Conservation (phyloP, 2,888 invertebrate species). For the Troides aeacus region DNA sequence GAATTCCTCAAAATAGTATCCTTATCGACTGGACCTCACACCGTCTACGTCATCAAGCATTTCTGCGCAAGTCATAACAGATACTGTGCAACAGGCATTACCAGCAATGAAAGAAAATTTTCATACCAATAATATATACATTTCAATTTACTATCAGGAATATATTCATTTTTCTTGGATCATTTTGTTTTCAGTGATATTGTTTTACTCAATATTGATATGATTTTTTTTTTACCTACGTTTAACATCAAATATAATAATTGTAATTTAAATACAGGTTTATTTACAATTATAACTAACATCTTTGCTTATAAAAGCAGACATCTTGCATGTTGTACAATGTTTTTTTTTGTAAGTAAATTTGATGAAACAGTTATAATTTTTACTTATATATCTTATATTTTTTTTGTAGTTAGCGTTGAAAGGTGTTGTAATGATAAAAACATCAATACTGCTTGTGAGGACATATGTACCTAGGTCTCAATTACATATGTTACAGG, state of each 20-base stretch:
- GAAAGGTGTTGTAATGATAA: background rate
- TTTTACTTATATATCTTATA: background rate
- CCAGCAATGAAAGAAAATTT: background rate
- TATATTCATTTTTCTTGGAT: background rate
- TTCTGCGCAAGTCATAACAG: slow-evolving; percentile 15
- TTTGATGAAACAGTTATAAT: background rate
- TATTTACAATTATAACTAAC: too few species aligned
- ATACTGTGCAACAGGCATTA: slow-evolving; percentile 14
- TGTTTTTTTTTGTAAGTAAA: background rate
- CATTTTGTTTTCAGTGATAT: background rate
- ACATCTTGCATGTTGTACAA: background rate
- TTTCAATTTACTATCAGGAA: background rate
- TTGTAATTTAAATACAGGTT: too few species aligned
- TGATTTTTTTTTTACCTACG: background rate
- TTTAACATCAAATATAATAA: too few species aligned
- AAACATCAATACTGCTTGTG: slow-evolving; percentile 14
- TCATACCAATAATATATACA: background rate
- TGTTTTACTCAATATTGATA: background rate
- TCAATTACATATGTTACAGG: slow-evolving; percentile 12
- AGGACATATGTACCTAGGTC: background rate
- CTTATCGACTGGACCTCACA: background rate
- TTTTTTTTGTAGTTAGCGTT: background rate
- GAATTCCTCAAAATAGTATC: background rate
- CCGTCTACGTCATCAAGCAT: slow-evolving; percentile 3
- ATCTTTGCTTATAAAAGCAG: background rate